These are phyloP conservation scores for Ranitomeya variabilis DNA, from an alignment of 2,113 vertebrate species.

Conservation along the genomic window DNA sequence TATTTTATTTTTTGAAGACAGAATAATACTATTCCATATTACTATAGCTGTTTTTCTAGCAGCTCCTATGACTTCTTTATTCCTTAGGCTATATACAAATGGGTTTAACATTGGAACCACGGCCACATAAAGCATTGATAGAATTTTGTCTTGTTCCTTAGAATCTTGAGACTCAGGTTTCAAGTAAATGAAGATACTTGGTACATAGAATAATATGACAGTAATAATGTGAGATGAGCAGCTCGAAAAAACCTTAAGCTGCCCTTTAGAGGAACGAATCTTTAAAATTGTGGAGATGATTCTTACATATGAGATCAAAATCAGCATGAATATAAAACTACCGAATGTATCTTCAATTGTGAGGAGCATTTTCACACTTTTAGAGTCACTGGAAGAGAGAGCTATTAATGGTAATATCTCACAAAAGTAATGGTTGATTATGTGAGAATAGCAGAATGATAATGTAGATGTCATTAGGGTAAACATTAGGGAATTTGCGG, in stretches of 20 bases:
- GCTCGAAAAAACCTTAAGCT: conserved; percentile 58
- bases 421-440: conserved; percentile 45
- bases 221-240: conserved; percentile 63
- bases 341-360: background rate
- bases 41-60: background rate
- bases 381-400: conserved; percentile 52
- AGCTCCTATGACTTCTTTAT: conserved; percentile 14
- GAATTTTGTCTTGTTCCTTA: conserved; percentile 57
- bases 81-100: background rate
- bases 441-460: conserved; percentile 46
- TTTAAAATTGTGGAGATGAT: background rate
- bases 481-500: background rate
- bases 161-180: conserved; percentile 55
- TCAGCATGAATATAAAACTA: conserved; percentile 31
- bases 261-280: background rate
- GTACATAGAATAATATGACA: conserved; percentile 61
- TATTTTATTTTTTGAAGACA: background rate
- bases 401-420: conserved; percentile 61
- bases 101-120: background rate
- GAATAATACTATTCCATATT: background rate
- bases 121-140: conserved; percentile 59
- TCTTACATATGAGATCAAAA: background rate
- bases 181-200: conserved; percentile 57
- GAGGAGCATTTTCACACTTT: background rate
- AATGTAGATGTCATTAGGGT: background rate